A percentile compares a stretch with the other conserved stretches of the same genome.
Evolutionary conservation across 2,888 invertebrate species (phyloP).

Genomic region (Epirrhoe alternata): DNA sequence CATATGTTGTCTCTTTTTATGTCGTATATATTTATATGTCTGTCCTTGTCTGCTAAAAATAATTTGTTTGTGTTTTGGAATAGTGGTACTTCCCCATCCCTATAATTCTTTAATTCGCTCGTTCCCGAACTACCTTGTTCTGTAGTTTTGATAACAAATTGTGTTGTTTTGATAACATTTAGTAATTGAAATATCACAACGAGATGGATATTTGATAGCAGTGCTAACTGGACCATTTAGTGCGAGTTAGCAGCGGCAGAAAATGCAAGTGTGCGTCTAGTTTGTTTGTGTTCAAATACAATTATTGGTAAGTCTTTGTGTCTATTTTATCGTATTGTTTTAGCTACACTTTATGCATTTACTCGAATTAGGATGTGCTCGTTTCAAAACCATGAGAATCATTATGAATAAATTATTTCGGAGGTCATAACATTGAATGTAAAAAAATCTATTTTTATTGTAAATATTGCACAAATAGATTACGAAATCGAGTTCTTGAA

Average conservation of each 20-base stretch:
- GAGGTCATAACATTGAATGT: conserved; percentile 2
- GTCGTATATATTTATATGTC: neutral
- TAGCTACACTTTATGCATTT: neutral
- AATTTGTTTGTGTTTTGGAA: neutral
- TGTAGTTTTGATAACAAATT: conserved; percentile 7
- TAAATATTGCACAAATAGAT: neutral
- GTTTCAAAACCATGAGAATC: neutral
- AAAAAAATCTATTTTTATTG: conserved; percentile 2
- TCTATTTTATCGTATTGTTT: neutral
- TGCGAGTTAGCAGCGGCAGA: conserved; percentile 18
- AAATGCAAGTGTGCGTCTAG: conserved; percentile 18
- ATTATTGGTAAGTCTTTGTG: conserved; percentile 20
- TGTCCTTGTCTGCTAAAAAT: neutral
- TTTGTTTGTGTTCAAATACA: conserved; percentile 10
- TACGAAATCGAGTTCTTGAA: neutral
- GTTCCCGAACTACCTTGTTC: no score
- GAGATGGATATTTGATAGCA: conserved; percentile 9
- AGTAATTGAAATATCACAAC: neutral
- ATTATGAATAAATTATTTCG: neutral
- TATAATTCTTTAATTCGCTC: no score
- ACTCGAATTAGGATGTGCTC: neutral
- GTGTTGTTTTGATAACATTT: conserved; percentile 3
- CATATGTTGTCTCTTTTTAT: neutral
- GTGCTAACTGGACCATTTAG: conserved; percentile 6
- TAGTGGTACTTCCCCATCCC: neutral